A percentile compares a stretch with the other conserved stretches of the same genome.
These are phyloP conservation scores for Drosophila watanabei DNA, from an alignment of 1,140 invertebrate genomes.

Conservation along the genomic window DNA sequence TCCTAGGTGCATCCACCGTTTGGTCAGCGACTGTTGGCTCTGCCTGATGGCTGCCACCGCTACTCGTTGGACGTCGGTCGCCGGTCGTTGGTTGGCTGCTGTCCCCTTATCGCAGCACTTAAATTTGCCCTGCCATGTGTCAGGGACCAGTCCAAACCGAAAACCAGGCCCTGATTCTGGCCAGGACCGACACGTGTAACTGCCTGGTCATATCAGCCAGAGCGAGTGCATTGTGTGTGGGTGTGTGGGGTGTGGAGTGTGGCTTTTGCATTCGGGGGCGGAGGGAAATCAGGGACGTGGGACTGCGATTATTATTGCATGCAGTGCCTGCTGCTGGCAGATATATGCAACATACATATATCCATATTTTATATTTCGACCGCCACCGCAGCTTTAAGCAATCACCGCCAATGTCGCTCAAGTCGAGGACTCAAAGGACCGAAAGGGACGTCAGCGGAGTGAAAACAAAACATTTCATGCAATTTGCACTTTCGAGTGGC, in stretches of 20 bases:
- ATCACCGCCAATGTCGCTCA: slow-evolving; percentile 27
- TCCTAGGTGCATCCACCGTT: slow-evolving; percentile 3
- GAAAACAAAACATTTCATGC: slow-evolving; percentile 49
- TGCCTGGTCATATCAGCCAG: slow-evolving; percentile 42
- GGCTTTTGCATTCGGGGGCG: slow-evolving; percentile 3
- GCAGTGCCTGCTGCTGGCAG: slow-evolving; percentile 32
- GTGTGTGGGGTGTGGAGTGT: neutral
- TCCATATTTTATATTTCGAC: slow-evolving; percentile 59
- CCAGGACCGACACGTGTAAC: slow-evolving; percentile 38
- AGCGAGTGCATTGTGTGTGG: slow-evolving; percentile 18
- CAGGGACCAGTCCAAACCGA: slow-evolving; percentile 46
- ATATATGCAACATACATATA: slow-evolving; percentile 1
- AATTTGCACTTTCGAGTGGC: slow-evolving; percentile 62
- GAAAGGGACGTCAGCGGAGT: neutral
- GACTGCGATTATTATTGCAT: slow-evolving; percentile 63
- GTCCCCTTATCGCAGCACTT: slow-evolving; percentile 73
- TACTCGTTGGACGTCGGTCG: slow-evolving; percentile 17
- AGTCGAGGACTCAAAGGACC: slow-evolving; percentile 22
- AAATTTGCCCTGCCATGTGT: slow-evolving; percentile 61
- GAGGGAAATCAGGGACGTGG: neutral
- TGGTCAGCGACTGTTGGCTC: slow-evolving; percentile 8
- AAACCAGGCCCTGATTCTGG: slow-evolving; percentile 38
- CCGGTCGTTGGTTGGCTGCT: slow-evolving; percentile 10
- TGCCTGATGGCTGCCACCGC: slow-evolving; percentile 21
- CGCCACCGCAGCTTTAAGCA: slow-evolving; percentile 53